Evolutionary conservation across 2,113 vertebrate genomes (phyloP), one percentile per base, ranked within the genome.

Genomic region (Centrocercus urophasianus): DNA sequence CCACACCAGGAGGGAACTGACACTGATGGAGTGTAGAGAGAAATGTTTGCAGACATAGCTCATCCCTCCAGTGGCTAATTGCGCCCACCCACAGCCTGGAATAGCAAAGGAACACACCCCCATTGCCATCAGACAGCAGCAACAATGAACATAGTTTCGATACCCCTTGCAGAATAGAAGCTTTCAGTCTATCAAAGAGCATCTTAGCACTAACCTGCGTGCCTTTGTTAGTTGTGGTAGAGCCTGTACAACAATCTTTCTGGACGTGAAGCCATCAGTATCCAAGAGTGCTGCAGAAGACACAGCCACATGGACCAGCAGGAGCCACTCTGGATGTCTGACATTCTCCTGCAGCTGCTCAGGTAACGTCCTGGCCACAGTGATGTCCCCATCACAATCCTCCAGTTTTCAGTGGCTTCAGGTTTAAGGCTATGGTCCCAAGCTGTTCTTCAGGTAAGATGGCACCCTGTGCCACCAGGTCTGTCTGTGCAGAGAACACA

Each of bases 141-240:
- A 82, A 38, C 14, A 28, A 20, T 7, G 15, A 36, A 20, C 42
- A 67, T 59, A 11, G 12, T 20, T 71, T 83, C 69, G 47, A 12
- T 20, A 86, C 48, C 2, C 27, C 10, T 59, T 25, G 16, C 24
- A 80, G 50, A 66, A 5, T 13, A 30, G 28, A 81, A 89, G 8
- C 71, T 80, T 83, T 54, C 15, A 2, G 8, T 85, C 87, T 70
- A 64, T 66, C 76, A 71, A 30, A 36, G 12, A 38, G 36, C 48
- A 11, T 28, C 34, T 47, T 32, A 47, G n/a, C 17, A 50, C 19
- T 61, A 65, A 3, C 19, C 20, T 48, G 10, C 2, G 1, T 45
- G 11, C 21, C 27, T 70, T 61, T 72, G 17, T 47, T 45, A 47
- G 21, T 28, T 2, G 1, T 1, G 0, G 42, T 77, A 17, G 18